Evolutionary conservation across 2,797 vertebrate species (phyloP).

Genomic region (Epinephelus malabaricus): DNA sequence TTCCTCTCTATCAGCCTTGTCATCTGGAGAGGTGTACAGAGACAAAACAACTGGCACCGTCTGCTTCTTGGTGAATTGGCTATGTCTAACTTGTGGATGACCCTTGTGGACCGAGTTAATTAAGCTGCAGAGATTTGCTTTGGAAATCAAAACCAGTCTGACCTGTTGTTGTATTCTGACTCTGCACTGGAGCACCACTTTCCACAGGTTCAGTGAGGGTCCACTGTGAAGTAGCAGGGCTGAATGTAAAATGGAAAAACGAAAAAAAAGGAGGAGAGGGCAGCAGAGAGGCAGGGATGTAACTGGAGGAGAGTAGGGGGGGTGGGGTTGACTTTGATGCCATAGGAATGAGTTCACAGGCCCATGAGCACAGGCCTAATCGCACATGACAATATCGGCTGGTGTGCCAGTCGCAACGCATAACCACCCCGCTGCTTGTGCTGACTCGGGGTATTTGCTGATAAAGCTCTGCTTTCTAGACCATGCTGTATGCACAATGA

Average conservation of each 20-base stretch:
- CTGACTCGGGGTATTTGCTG: constrained; percentile 83
- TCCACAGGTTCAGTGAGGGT: constrained; percentile 57
- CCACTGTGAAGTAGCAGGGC: constrained; percentile 35
- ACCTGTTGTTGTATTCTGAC: constrained; percentile 51
- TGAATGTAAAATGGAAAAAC: constrained; percentile 56
- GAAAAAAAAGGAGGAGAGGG: constrained; percentile 57
- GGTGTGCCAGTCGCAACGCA: constrained; percentile 84
- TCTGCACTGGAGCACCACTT: constrained; percentile 43
- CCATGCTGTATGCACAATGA: constrained; percentile 81
- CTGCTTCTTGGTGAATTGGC: constrained; percentile 41
- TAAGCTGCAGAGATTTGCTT: constrained; percentile 70
- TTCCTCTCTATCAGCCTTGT: constrained; percentile 70
- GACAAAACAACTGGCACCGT: constrained; percentile 73
- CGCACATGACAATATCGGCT: constrained; percentile 86
- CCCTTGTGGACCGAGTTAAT: constrained; percentile 59
- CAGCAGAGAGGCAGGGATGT: constrained; percentile 62
- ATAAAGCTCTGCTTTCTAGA: constrained; percentile 83
- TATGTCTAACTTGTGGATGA: constrained; percentile 62
- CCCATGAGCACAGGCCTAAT: constrained; percentile 83
- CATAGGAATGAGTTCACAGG: constrained; percentile 84
- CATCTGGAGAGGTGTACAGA: constrained; percentile 68
- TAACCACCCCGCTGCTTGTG: constrained; percentile 79
- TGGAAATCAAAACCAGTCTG: constrained; percentile 64
- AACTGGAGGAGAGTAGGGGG: constrained; percentile 61
- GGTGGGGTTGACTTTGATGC: constrained; percentile 76